phyloP scores from a whole-genome alignment of 2,888 invertebrate genomes.

The Andricus quercusramuli region DNA sequence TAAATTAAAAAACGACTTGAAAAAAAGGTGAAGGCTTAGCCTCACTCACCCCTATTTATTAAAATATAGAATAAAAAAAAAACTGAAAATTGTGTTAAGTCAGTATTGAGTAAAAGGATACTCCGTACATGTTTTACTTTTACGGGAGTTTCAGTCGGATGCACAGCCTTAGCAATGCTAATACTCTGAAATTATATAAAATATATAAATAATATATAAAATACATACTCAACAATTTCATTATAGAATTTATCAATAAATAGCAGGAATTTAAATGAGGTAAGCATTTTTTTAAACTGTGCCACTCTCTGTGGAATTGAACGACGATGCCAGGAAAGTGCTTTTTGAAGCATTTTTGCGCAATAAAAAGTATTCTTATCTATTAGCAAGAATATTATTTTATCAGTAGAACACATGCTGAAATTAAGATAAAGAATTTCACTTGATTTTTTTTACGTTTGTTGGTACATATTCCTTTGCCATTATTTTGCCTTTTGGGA shows the following conservation, averaged over 20 bases:
- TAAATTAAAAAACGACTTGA: no score
- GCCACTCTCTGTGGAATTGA: not conserved
- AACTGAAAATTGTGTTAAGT: not conserved
- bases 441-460: not conserved
- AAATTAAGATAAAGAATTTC: not conserved
- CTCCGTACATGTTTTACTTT: conserved; percentile 99
- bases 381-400: conserved; percentile 2
- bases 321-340: not conserved
- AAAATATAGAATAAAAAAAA: conserved; percentile 2
- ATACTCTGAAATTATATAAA: conserved; percentile 82
- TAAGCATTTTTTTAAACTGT: not conserved
- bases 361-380: not conserved
- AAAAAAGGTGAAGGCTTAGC: no score
- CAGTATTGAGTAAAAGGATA: conserved; percentile 77
- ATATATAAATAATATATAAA: not conserved
- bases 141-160: conserved; percentile 93
- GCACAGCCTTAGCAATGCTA: conserved; percentile 96
- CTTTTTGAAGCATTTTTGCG: not conserved
- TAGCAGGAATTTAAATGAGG: no score
- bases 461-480: no score
- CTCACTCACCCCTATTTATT: not conserved
- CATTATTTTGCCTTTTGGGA: no score
- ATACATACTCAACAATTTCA: not conserved
- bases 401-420: conserved; percentile 20
- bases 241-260: no score